Base-by-base conservation (phyloP, 1,140 invertebrate species). In the Rhopalosiphum padi region DNA sequence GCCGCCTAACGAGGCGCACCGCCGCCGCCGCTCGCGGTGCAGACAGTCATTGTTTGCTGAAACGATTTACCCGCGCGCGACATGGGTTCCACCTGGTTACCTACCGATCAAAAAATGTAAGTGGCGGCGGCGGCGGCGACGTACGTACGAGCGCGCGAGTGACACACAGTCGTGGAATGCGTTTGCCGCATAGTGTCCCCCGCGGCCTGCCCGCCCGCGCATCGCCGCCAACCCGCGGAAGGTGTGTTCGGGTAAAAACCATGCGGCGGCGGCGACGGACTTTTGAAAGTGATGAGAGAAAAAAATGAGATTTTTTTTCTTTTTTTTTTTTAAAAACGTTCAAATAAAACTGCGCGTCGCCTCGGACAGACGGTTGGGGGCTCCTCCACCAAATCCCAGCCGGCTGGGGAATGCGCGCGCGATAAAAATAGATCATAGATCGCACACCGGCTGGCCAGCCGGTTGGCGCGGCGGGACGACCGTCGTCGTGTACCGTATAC, bases 351-450 rank as follows among this genome's bases (percentile, higher is more conserved):
- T 23, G 41, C 37, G 15, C 30, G 60, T 68, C 30, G 30, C n/a
- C 30, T n/a, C 3, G 15, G 60, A 68, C 60, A 18, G 30, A n/a
- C 60, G 60, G 30, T 68, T n/a, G 37, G 37, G 60, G 30, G 30
- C 30, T n/a, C 60, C 30, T n/a, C 30, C 60, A 18, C 30, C 60
- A 18, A 18, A n/a, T 68, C n/a, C 22, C 35, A 25, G 48, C 25
- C 87, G 35, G 46, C 2, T 11, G 25, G 91, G 82, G 68, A 85
- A 85, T 86, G 89, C 41, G 53, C 23, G 37, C 23, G 55, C 15
- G 89, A 37, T 93, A 93, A 93, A 93, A 93, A 93, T 93, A 93
- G 91, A 93, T 53, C 15, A 37, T 93, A 93, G 91, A 93, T 53
- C 15, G 22, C 48, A 89, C 48, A 55, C 51, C n/a, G 48, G 51